Conservation (phyloP, 2,113 vertebrate genomes). For the Helogale parvula region DNA sequence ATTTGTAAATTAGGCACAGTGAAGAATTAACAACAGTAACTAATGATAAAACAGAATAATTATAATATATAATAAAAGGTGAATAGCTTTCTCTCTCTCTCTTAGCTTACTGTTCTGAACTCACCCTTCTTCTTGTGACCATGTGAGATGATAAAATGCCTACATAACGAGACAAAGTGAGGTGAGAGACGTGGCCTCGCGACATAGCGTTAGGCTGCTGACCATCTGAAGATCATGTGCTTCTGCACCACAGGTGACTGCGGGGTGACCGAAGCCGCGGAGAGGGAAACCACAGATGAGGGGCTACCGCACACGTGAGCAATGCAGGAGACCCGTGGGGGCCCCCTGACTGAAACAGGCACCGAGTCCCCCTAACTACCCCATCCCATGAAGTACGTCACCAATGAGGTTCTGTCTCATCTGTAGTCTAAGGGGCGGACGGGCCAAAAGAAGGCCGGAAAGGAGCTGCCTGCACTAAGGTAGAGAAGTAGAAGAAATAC, state of each 20-base stretch:
- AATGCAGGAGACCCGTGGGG: neutral
- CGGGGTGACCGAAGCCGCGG: fast-evolving
- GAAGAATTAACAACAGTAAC: neutral
- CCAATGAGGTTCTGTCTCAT: neutral
- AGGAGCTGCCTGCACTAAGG: fast-evolving
- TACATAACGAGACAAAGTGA: neutral
- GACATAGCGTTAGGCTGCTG: neutral
- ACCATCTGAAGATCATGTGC: neutral
- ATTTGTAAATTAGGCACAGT: neutral
- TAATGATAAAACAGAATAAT: neutral
- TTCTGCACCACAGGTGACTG: neutral
- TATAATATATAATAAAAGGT: neutral
- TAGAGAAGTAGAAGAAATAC: neutral
- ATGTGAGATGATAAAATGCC: neutral
- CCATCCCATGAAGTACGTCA: neutral
- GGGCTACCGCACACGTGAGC: neutral
- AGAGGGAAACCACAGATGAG: neutral
- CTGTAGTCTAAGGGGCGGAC: neutral
- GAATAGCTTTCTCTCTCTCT: neutral
- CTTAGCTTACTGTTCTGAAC: neutral
- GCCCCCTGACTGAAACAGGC: too few relatives aligned
- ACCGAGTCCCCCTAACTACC: neutral
- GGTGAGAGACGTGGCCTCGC: fast-evolving
- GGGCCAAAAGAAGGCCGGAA: neutral
- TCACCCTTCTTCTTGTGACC: neutral